phyloP scores from a whole-genome alignment of 2,113 vertebrate species.

The Tenebrosternarchus preto region DNA sequence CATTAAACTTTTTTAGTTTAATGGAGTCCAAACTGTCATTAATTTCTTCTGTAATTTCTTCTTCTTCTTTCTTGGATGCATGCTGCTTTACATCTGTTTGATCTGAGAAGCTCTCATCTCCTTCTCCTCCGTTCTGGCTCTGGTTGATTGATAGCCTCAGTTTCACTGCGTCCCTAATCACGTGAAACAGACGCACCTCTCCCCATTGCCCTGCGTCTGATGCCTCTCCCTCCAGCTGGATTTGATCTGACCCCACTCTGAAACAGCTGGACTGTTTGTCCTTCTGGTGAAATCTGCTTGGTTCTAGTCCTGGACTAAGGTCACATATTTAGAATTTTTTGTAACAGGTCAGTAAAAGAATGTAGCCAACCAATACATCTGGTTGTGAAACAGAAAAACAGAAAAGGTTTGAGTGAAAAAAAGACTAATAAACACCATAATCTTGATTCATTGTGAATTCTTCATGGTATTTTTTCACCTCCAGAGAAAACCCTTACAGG shows the following conservation, averaged over 20 bases:
- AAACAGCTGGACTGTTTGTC: conserved; percentile 4
- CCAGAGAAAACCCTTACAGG: neutral
- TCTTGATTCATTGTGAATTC: neutral
- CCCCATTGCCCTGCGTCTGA: neutral
- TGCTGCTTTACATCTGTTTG: neutral
- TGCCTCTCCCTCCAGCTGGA: conserved; percentile 6
- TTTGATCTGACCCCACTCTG: neutral
- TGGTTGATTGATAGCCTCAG: conserved; percentile 42
- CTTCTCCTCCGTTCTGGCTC: conserved; percentile 20
- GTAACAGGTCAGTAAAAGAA: neutral
- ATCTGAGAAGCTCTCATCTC: conserved; percentile 21
- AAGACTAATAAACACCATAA: neutral
- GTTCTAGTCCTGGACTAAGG: neutral
- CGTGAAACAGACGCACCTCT: conserved; percentile 16
- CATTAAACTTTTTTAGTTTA: conserved; percentile 14
- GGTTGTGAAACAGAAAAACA: neutral
- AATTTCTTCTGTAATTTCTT: neutral
- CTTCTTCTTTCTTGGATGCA: neutral
- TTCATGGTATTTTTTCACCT: neutral
- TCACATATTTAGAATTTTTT: neutral
- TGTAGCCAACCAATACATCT: neutral
- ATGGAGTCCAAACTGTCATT: neutral
- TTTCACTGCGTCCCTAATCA: conserved; percentile 52
- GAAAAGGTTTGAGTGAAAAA: neutral
- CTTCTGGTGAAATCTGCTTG: conserved; percentile 2